Conservation (phyloP, 2,888 invertebrate species). For the Hirtodrosophila confusa region DNA sequence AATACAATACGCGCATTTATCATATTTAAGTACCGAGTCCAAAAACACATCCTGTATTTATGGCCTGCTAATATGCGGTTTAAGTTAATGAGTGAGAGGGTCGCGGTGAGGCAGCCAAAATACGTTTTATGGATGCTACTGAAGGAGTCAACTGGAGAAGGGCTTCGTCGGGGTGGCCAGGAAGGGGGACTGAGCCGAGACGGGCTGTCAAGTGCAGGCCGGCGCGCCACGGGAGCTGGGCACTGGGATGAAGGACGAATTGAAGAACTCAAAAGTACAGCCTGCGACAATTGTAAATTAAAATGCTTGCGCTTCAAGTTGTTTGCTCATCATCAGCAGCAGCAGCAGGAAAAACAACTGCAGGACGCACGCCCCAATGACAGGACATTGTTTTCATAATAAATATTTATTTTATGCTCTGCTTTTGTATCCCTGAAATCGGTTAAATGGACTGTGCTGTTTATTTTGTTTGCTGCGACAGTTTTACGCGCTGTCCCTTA, state of each 20-base stretch:
- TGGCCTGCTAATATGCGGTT: slow-evolving; percentile 74
- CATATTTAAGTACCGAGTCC: slow-evolving; percentile 71
- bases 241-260: neutral
- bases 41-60: slow-evolving; percentile 71
- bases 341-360: slow-evolving; percentile 11
- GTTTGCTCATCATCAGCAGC: slow-evolving; percentile 73
- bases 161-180: slow-evolving; percentile 13
- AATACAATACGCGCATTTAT: slow-evolving; percentile 76
- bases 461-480: slow-evolving; percentile 54
- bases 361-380: slow-evolving; percentile 47
- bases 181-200: slow-evolving; percentile 12
- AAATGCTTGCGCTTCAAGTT: slow-evolving; percentile 54
- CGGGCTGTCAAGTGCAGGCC: slow-evolving; percentile 40
- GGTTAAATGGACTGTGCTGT: slow-evolving; percentile 77
- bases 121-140: slow-evolving; percentile 5
- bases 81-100: slow-evolving; percentile 60
- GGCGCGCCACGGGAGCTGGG: slow-evolving; percentile 23
- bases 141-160: slow-evolving; percentile 13
- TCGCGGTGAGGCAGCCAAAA: slow-evolving; percentile 13
- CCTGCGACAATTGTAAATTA: slow-evolving; percentile 57
- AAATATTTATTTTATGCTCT: slow-evolving; percentile 74
- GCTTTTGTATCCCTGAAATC: slow-evolving; percentile 58
- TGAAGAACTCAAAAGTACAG: slow-evolving; percentile 32
- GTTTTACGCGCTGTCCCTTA: slow-evolving; percentile 65
- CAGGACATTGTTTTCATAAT: slow-evolving; percentile 69